Evolutionary conservation across 1,140 invertebrate genomes (phyloP).

Genomic region (Forficula auricularia): DNA sequence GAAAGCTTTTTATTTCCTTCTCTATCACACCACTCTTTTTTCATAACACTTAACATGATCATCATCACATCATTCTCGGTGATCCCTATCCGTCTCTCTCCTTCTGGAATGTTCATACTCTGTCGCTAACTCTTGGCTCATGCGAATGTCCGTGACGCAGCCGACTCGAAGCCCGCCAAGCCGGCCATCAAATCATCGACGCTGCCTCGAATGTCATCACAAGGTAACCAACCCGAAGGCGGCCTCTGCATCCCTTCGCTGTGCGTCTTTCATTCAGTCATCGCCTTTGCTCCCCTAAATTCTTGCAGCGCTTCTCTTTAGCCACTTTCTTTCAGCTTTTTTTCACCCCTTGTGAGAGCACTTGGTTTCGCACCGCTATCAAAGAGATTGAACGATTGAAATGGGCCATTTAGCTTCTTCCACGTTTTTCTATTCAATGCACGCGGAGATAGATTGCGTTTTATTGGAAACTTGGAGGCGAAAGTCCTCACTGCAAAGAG

Average conservation of each 20-base stretch:
- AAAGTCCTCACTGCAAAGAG: no score
- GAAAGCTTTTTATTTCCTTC: no score
- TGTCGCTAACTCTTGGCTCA: constrained; percentile 4
- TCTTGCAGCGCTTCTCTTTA: not conserved
- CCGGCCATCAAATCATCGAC: constrained; percentile 88
- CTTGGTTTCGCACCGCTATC: no score
- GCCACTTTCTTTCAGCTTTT: not conserved
- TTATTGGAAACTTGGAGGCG: not conserved
- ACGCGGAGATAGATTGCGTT: not conserved
- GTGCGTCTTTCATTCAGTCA: not conserved
- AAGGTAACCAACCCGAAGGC: constrained; percentile 62
- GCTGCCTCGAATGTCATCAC: constrained; percentile 74
- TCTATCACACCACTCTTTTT: no score
- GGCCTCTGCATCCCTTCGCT: no score
- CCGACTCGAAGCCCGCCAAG: constrained; percentile 81
- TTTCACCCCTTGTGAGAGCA: no score
- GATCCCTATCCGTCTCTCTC: constrained; percentile 8
- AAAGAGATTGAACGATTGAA: not conserved
- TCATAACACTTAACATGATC: no score
- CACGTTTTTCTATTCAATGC: constrained; percentile 3
- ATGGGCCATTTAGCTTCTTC: constrained; percentile 4
- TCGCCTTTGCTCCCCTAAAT: not conserved
- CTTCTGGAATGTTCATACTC: not conserved
- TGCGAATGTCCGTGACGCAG: constrained; percentile 27
- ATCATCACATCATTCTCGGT: not conserved